Evolutionary conservation across 2,888 invertebrate species (phyloP).

Genomic region (Campoletis raptor): DNA sequence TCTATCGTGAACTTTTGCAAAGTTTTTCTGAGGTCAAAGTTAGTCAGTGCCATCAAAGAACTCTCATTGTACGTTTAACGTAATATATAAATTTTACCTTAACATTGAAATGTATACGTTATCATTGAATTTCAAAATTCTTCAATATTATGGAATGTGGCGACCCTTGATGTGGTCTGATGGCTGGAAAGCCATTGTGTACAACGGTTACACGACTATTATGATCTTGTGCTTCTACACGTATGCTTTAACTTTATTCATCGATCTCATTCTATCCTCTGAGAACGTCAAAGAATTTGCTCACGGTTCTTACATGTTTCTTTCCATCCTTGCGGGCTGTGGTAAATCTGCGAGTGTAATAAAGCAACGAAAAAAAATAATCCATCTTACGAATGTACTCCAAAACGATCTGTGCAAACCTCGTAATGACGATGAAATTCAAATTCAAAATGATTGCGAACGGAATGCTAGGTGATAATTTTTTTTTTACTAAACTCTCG

Average conservation of each 20-base stretch:
- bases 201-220: constrained; percentile 19
- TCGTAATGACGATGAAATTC: constrained; percentile 17
- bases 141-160: constrained; percentile 38
- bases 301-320: constrained; percentile 39
- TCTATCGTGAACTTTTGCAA: neutral
- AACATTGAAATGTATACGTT: constrained; percentile 35
- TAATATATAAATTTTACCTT: neutral
- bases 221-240: constrained; percentile 24
- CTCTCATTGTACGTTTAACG: too few species aligned
- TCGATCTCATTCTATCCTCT: constrained; percentile 40
- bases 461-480: constrained; percentile 22
- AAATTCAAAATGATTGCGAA: constrained; percentile 21
- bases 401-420: constrained; percentile 21
- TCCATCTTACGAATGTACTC: constrained; percentile 20
- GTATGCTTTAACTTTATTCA: constrained; percentile 34
- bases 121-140: constrained; percentile 28
- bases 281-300: constrained; percentile 39
- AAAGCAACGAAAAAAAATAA: constrained; percentile 25
- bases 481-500: neutral
- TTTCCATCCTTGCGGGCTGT: constrained; percentile 29
- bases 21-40: neutral
- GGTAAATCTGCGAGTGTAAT: constrained; percentile 27
- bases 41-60: neutral
- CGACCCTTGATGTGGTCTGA: constrained; percentile 5
- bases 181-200: constrained; percentile 20